Base-by-base conservation (phyloP, 2,797 vertebrate species). In the Chelidonichthys spinosus region DNA sequence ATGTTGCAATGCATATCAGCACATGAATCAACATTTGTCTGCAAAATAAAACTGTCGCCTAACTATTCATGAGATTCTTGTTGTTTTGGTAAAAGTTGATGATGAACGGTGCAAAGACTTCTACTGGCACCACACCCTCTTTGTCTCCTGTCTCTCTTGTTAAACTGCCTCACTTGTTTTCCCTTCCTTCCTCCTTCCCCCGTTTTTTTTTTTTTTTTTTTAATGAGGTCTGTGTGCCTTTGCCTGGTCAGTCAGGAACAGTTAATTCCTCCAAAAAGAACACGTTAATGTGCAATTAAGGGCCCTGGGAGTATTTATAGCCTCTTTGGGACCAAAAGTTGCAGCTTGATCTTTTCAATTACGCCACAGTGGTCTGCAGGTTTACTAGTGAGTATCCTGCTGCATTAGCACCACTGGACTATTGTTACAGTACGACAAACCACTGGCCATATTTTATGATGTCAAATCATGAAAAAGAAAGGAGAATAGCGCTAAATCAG, bases 211-310 rank as follows among this genome's bases (percentile, higher is more conserved):
- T n/a, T 39, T 58, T 75, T 32, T 55, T 59, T 61, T 90, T 90
- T 89, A 88, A 91, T 56, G 82, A 92, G 89, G 69, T 83, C 83
- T 90, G 64, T 85, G 78, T 78, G 86, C 78, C 54, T 84, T 75
- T 66, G 63, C 87, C 67, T 69, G 65, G 83, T 86, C 90, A 83
- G 74, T 84, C 82, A 86, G 82, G 76, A 90, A 87, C 85, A 88
- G 50, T 84, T 89, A 83, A 90, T 90, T 77, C 85, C 79, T 70
- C 76, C 66, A 66, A 79, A 82, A 85, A 85, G 81, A 88, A 86
- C 84, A 86, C 25, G 70, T 82, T 82, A 83, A 88, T 86, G 71
- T 86, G 82, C 79, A 91, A 84, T 85, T 87, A 90, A 84, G 53
- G 69, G 55, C 64, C 67, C 50, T 18, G 64, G 65, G 76, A 71